Base-by-base conservation (phyloP, 2,888 invertebrate species). In the Chromoteleia sp. region DNA sequence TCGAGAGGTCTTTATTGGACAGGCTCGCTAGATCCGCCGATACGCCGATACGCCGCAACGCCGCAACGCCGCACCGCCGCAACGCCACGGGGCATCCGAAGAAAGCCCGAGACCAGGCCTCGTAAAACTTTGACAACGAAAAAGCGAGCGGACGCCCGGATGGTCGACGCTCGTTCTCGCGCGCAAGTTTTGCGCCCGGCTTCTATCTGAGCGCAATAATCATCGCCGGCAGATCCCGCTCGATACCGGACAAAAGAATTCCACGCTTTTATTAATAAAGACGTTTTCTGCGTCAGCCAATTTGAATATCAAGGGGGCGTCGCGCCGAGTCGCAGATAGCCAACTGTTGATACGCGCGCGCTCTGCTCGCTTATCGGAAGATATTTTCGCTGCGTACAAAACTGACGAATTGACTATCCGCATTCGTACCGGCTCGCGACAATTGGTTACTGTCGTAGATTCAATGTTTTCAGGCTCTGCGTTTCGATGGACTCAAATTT, bases 1-100 rank as follows among this genome's bases (percentile, higher is more conserved):
- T 70, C 65, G 68, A 68, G 80, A 75, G 80, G 75, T 80, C 75
- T 80, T 80, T 74, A 80, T 80, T 75, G 80, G 74, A 45, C 65
- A 56, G 30, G 14, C 50, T 41, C 68, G 74, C 80, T 70, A 74
- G 80, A 80, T 80, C 39, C 68, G 63, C 39, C 70, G 80, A 75
- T 80, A 80, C 58, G 59, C 50, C 56, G 50, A n/a, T n/a, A n/a
- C n/a, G n/a, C n/a, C n/a, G n/a, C n/a, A n/a, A n/a, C n/a, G n/a
- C n/a, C n/a, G n/a, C 56, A 56, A 56, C 68, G 52, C 41, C 68
- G 76, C 52, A 17, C n/a, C n/a, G n/a, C 15, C 36, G 45, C 45
- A 58, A 54, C 74, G 75, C 67, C 67, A 58, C 56, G 75, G 58
- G 75, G 75, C 65, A 78, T 54, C 76, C 45, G 29, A 58, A 68